Base-by-base conservation (phyloP, 1,140 invertebrate species). In the Bombus superbus region DNA sequence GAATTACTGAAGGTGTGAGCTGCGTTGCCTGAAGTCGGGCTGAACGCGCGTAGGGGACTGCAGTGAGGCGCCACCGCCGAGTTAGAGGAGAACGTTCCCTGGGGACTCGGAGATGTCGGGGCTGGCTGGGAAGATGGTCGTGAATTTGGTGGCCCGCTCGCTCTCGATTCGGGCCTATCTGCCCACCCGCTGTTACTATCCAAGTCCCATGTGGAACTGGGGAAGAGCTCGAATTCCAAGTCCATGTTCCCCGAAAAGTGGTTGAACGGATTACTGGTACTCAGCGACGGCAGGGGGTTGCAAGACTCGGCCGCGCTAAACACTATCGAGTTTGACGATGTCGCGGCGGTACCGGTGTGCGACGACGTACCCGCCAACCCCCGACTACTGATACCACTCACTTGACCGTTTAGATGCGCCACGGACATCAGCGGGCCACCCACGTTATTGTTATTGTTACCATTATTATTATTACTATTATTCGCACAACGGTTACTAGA, bases 161-260 rank as follows among this genome's bases (percentile, higher is more conserved):
- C 95, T 69, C 96, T 95, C 38, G 96, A 97, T 77, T 96, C 96
- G 11, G 96, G 95, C 87, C 96, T 92, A 76, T 95, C 93, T 72
- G 87, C 94, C 95, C 94, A 84, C 47, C 92, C 88, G 85, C 91
- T 87, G 76, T 85, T 89, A 85, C 86, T 91, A 77, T 95, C 96
- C 89, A 96, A 91, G 59, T 96, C 95, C 95, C 96, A 96, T 73
- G 96, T 95, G 81, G 96, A 95, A 86, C 95, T 95, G 35, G 95
- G 95, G 91, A 96, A 96, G 47, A 96, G 92, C 83, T 97, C 96
- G 90, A 97, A 96, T 86, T 96, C 96, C 91, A 96, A 94, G 90
- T 97, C 96, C 92, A 96, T 96, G 90, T 96, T 94, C 78, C 91
- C 91, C 73, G 92, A 77, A 86, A 94, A 95, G 78, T 95, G 93